Conservation (phyloP, 1,140 invertebrate species). For the Drosophila albomicans region DNA sequence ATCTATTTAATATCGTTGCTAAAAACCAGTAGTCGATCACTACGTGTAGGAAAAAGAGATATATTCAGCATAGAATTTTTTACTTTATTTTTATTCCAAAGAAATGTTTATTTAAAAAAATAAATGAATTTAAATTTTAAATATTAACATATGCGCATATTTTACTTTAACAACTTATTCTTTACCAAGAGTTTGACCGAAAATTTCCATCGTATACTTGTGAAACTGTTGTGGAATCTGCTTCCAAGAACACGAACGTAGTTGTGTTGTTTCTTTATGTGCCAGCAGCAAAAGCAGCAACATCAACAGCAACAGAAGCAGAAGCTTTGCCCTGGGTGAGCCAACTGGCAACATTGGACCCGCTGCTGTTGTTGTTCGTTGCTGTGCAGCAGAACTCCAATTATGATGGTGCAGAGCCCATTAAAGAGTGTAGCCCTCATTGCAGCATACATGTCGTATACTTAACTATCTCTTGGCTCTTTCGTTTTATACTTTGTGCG, state of each 20-base stretch:
- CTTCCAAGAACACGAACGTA: conserved; percentile 11
- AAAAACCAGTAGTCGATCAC: too few species aligned
- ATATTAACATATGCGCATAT: too few species aligned
- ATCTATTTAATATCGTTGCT: too few species aligned
- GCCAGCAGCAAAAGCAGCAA: conserved; percentile 11
- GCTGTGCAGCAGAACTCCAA: conserved; percentile 43
- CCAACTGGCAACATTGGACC: conserved; percentile 38
- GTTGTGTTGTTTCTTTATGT: conserved; percentile 29
- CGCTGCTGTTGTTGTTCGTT: conserved; percentile 15
- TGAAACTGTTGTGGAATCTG: neutral
- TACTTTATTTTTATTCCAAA: too few species aligned
- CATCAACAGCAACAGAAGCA: neutral
- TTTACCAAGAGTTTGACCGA: too few species aligned
- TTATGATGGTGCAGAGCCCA: conserved; percentile 54
- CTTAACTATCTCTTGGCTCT: conserved; percentile 15
- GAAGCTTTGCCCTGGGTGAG: conserved; percentile 2
- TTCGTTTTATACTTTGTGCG: neutral
- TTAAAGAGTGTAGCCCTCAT: conserved; percentile 46
- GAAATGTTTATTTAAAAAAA: too few species aligned
- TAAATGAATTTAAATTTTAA: too few species aligned
- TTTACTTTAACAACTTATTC: neutral
- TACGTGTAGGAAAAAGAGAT: too few species aligned
- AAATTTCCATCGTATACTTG: neutral
- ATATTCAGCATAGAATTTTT: too few species aligned
- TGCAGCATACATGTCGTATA: conserved; percentile 26